Evolutionary conservation across 53 echinoderm and acorn worm genomes (phyloP).

Genomic region (Mesocentrotus franciscanus): DNA sequence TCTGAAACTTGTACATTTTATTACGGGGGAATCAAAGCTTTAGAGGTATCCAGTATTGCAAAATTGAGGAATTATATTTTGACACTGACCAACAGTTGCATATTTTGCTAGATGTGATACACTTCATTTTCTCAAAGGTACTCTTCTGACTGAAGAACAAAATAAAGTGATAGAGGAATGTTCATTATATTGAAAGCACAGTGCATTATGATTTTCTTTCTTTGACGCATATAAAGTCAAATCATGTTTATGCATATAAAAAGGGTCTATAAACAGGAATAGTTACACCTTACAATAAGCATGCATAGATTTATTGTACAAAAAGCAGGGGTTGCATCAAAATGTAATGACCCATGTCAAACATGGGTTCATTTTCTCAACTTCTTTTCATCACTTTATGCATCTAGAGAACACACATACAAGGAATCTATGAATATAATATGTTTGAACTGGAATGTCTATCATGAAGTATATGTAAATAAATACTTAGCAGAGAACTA

Average conservation of each 20-base stretch:
- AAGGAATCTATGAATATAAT: not conserved
- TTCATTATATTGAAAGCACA: not conserved
- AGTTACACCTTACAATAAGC: not conserved
- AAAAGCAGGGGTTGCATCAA: slow-evolving; percentile 32
- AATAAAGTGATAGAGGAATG: not conserved
- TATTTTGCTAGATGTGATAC: not conserved
- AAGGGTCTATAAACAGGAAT: not conserved
- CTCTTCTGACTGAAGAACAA: not conserved
- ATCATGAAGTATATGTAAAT: no score
- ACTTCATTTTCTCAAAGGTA: not conserved
- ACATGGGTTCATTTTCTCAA: not conserved
- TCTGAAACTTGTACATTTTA: not conserved
- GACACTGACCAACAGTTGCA: not conserved
- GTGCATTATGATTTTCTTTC: not conserved
- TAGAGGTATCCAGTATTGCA: no score
- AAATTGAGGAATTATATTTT: not conserved
- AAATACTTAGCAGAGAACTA: not conserved
- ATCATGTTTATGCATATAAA: not conserved
- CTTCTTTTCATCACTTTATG: not conserved
- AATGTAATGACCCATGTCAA: not conserved
- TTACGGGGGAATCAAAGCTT: not conserved
- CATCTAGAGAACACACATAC: not conserved
- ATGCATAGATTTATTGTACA: slow-evolving; percentile 11
- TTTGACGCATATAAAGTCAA: not conserved
- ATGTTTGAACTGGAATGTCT: no score